Evolutionary conservation across 2,113 vertebrate species (phyloP).

Genomic region (Deroptyus accipitrinus): DNA sequence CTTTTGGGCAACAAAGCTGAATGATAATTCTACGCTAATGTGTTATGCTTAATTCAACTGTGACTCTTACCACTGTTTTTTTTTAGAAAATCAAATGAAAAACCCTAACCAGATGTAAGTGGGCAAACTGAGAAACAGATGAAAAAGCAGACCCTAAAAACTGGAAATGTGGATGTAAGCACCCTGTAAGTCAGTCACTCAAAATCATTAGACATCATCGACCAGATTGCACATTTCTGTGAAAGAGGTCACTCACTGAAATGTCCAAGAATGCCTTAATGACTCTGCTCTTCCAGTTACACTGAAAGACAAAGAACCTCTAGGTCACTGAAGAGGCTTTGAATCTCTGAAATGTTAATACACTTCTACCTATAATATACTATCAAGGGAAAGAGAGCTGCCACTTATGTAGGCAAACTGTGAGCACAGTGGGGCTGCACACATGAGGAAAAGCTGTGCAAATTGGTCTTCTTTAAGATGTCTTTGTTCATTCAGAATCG

Average conservation of each 20-base stretch:
- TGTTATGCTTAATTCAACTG: not conserved
- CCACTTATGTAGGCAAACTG: not conserved
- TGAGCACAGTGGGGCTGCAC: not conserved
- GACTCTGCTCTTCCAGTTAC: not conserved
- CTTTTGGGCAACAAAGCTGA: not conserved
- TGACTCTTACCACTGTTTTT: not conserved
- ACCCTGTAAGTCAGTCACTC: not conserved
- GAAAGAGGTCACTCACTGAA: not conserved
- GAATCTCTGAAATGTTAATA: not conserved
- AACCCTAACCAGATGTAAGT: not conserved
- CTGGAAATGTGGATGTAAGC: not conserved
- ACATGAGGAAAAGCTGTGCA: not conserved
- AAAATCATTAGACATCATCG: not conserved
- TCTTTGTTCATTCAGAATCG: accelerated
- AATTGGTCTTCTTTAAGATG: not conserved
- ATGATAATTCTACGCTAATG: accelerated
- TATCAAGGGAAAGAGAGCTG: not conserved
- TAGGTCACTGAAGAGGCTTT: not conserved
- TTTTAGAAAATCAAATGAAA: not conserved
- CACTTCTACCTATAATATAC: not conserved
- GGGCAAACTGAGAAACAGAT: not conserved
- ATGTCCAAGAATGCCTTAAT: not conserved
- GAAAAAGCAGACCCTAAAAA: not conserved
- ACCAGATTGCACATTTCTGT: not conserved
- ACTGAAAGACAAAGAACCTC: not conserved